Base-by-base conservation (phyloP, 2,888 invertebrate species). In the Tethea ocularis region DNA sequence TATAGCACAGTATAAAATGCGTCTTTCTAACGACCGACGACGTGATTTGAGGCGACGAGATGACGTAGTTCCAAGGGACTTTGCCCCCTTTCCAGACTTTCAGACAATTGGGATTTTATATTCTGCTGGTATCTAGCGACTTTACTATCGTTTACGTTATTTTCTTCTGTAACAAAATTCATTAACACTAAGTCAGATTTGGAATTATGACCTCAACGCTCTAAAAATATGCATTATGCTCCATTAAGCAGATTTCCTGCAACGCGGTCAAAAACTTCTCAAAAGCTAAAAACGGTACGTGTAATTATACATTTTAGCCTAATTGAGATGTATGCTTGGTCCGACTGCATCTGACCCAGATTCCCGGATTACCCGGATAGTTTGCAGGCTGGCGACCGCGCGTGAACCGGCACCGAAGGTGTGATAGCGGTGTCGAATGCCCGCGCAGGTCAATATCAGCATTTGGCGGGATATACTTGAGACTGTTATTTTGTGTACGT, bases 341-440 rank as follows among this genome's bases (percentile, higher is more conserved):
- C 20, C 20, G 20, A 10, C 20, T n/a, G 56, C 41, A 24, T 51
- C 33, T 66, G 54, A 51, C 29, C 55, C 29, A 57, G 52, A 58
- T 60, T 65, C 73, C 66, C 57, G 60, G 58, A 54, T 60, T 57
- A 57, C 24, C 51, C 36, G 13, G 51, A 7, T n/a, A 38, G 15
- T 38, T 29, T 22, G 46, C 60, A 69, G 72, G 74, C 63, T 67
- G 70, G 64, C 67, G 65, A 66, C 67, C 74, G 70, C 46, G 61
- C 52, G 61, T 64, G 55, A 58, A 64, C 62, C 56, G 56, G 8
- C 29, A 33, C 3, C 33, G 33, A 2, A 57, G 57, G 61, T 60
- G 59, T 68, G 57, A 46, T 46, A 6, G n/a, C 53, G 52, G 23
- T 26, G 11, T 56, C 57, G 61, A 52, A 58, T 58, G 20, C 61